A percentile compares a stretch with the other conserved stretches of the same genome.
phyloP scores from a whole-genome alignment of 2,797 vertebrate genomes.

The Xenopus petersii region DNA sequence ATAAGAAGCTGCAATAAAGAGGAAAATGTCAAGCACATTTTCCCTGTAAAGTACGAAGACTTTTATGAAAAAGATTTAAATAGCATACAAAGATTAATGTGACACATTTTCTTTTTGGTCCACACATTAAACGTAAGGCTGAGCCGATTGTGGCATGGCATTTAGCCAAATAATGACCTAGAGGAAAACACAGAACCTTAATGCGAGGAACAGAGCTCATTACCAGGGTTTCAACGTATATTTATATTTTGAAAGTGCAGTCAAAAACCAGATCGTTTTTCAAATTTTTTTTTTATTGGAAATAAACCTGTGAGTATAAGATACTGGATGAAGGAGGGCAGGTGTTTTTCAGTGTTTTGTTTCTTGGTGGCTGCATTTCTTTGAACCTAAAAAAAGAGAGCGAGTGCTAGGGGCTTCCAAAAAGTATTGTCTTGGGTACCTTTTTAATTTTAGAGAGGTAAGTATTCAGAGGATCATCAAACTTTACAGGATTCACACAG shows the following conservation, averaged over 20 bases:
- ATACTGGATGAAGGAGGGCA: conserved; percentile 29
- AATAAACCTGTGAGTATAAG: conserved; percentile 35
- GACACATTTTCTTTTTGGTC: conserved; percentile 48
- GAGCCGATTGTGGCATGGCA: conserved; percentile 49
- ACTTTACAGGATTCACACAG: too few species aligned
- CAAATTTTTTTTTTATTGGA: conserved; percentile 40
- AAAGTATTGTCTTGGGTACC: too few species aligned
- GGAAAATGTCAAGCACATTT: conserved; percentile 39
- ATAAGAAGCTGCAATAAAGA: conserved; percentile 34
- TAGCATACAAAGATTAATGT: conserved; percentile 50
- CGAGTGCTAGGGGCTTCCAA: too few species aligned
- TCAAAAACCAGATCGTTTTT: conserved; percentile 44
- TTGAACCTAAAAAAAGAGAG: background rate
- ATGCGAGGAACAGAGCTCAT: conserved; percentile 49
- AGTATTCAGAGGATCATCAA: too few species aligned
- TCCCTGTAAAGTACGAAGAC: conserved; percentile 42
- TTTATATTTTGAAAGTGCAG: conserved; percentile 46
- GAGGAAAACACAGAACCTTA: conserved; percentile 47
- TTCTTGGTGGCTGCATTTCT: conserved; percentile 12
- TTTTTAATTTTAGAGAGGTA: too few species aligned
- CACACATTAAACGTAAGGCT: conserved; percentile 48
- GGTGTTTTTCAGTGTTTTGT: conserved; percentile 31
- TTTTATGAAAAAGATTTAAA: conserved; percentile 51
- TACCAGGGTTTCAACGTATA: conserved; percentile 32
- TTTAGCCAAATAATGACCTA: conserved; percentile 44